Evolutionary conservation across 2,888 invertebrate genomes (phyloP), one percentile per base, ranked within the genome.

Genomic region (Hylaea fasciaria): DNA sequence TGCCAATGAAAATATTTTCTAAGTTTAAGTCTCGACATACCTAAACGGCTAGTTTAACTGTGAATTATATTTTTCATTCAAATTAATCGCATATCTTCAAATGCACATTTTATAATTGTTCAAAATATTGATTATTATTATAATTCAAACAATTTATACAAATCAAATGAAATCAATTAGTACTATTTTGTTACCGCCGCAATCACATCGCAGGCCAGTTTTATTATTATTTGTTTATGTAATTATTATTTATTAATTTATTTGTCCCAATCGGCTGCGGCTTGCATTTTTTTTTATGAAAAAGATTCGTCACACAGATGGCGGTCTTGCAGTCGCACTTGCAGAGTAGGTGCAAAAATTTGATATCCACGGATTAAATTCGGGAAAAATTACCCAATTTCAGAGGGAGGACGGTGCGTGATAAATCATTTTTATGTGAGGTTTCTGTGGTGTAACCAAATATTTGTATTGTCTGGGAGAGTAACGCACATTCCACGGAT

Each of bases 391-490:
- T 80, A 78, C 78, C 81, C 81, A 77, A 83, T 84, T 77, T 72
- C 68, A 67, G 70, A 69, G 60, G 70, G 71, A 56, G 56, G 37
- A 52, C 56, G 56, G 61, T 68, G 66, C 71, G 75, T 74, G 70
- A 82, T 87, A 77, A 79, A 80, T 88, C 86, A 87, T 83, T 86
- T 88, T 89, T 87, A 89, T 86, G 85, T 76, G 76, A 77, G 77
- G 72, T 76, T 75, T 72, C 72, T 70, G 75, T 71, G 71, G 72
- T 75, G 76, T 77, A 77, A 79, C 83, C 80, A 87, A 88, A 87
- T 87, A 87, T 88, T 87, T 87, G 85, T 86, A 85, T 87, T 88
- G 86, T 87, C 78, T 81, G 74, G 76, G 77, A 73, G 80, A 77
- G 79, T 72, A 77, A 76, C 80, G 76, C 76, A 77, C 80, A 81